Base-by-base conservation (phyloP, 2,888 invertebrate genomes). In the Agrochola lychnidis region DNA sequence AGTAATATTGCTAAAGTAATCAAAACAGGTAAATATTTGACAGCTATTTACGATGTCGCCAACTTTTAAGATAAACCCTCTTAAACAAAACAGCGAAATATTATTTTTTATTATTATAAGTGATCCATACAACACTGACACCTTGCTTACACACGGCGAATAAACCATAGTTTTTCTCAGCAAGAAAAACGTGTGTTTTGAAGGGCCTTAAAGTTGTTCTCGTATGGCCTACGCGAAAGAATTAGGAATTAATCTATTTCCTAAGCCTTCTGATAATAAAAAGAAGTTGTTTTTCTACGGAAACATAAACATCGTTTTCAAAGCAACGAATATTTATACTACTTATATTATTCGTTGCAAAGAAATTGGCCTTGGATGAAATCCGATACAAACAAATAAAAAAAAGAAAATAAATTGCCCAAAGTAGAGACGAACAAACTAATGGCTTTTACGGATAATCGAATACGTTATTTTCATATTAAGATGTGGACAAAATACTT, bases 381-480 rank as follows among this genome's bases (percentile, higher is more conserved):
- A 83, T 61, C 57, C 68, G 73, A 81, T 84, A 75, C 59, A 70
- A 72, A 70, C 85, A 67, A 72, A 81, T 81, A 75, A 57, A 75
- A 30, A 30, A 70, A 85, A 77, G 77, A 81, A 85, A 85, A 83
- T 67, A 74, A 85, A 85, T 74, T 73, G 64, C 70, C 64, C 70
- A 70, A 61, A 81, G 59, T 40, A 72, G 68, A 74, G 22, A 72
- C 82, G 81, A 78, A 83, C 69, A 81, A 81, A 78, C 59, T 67
- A 81, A 83, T 85, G 61, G 78, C 73, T 74, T 85, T 74, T 63
- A 81, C 78, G 83, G 85, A 78, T 85, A 82, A 83, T 83, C 73
- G 63, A 83, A 83, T 83, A 82, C 71, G 85, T 78, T 83, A 81
- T 85, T 85, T 81, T 85, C 48, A 16, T 81, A 83, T 78, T 70